Evolutionary conservation across 1,140 invertebrate genomes (phyloP).

Genomic region (Papilio aristodemus): DNA sequence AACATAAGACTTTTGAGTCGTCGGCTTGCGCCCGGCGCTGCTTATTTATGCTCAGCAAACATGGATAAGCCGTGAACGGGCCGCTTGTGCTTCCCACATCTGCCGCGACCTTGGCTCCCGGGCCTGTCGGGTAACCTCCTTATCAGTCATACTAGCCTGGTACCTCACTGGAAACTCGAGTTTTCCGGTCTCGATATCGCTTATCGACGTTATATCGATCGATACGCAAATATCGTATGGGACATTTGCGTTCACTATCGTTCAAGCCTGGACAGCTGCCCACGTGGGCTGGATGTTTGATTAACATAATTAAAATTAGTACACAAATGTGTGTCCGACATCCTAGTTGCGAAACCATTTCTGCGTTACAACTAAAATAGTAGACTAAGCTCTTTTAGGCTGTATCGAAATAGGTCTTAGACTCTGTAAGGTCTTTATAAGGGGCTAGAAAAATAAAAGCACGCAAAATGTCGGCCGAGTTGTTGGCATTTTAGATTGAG

Average conservation of each 20-base stretch:
- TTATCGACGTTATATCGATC: conserved; percentile 51
- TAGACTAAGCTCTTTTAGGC: conserved; percentile 62
- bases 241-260: conserved; percentile 58
- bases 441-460: conserved; percentile 37
- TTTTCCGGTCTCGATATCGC: conserved; percentile 71
- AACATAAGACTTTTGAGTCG: conserved; percentile 48
- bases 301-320: conserved; percentile 66
- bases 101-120: conserved; percentile 73
- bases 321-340: conserved; percentile 60
- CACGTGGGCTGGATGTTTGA: conserved; percentile 47
- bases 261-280: conserved; percentile 37
- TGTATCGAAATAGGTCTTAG: conserved; percentile 37
- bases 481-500: conserved; percentile 64
- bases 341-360: conserved; percentile 45
- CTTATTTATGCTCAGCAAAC: conserved; percentile 71
- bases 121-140: conserved; percentile 71
- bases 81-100: conserved; percentile 76
- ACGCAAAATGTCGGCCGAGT: conserved; percentile 45
- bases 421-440: conserved; percentile 21
- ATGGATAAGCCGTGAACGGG: conserved; percentile 72
- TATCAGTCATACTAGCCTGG: conserved; percentile 72
- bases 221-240: conserved; percentile 47
- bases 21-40: conserved; percentile 49
- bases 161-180: conserved; percentile 62
- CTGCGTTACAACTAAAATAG: conserved; percentile 56